phyloP scores from a whole-genome alignment of 2,888 invertebrate genomes.

The Cataglyphis albicans region DNA sequence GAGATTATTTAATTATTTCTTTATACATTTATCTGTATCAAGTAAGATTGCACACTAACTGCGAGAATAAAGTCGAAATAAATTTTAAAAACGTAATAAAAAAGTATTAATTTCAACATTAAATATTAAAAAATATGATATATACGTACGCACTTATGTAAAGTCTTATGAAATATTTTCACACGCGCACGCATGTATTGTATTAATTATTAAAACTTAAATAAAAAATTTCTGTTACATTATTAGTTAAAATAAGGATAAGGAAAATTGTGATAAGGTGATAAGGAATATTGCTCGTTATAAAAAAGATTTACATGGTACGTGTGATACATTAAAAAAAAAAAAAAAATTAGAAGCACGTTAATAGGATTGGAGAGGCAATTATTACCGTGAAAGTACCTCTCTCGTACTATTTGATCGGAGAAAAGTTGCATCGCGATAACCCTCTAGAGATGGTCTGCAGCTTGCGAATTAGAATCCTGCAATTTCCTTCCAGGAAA shows the following conservation, averaged over 20 bases:
- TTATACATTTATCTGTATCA: not conserved
- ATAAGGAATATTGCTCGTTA: constrained; percentile 14
- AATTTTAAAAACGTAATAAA: not conserved
- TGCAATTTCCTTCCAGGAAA: constrained; percentile 66
- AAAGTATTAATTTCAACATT: not conserved
- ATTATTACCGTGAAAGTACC: constrained; percentile 51
- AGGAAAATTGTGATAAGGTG: not conserved
- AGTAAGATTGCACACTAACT: not conserved
- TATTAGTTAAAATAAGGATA: not conserved
- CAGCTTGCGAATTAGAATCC: constrained; percentile 63
- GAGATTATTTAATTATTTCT: not conserved
- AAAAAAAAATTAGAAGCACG: constrained; percentile 40
- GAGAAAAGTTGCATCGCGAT: constrained; percentile 45
- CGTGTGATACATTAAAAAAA: not conserved
- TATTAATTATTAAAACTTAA: not conserved
- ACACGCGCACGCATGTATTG: not conserved
- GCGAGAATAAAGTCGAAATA: not conserved
- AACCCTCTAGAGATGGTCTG: constrained; percentile 18
- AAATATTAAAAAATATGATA: not conserved
- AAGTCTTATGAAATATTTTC: not conserved
- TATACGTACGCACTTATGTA: not conserved
- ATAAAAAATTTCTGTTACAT: not conserved
- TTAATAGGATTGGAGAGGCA: constrained; percentile 27
- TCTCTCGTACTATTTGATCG: constrained; percentile 32
- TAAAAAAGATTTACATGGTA: constrained; percentile 6